Conservation (phyloP, 2,113 vertebrate genomes). For the Hippocampus zosterae region DNA sequence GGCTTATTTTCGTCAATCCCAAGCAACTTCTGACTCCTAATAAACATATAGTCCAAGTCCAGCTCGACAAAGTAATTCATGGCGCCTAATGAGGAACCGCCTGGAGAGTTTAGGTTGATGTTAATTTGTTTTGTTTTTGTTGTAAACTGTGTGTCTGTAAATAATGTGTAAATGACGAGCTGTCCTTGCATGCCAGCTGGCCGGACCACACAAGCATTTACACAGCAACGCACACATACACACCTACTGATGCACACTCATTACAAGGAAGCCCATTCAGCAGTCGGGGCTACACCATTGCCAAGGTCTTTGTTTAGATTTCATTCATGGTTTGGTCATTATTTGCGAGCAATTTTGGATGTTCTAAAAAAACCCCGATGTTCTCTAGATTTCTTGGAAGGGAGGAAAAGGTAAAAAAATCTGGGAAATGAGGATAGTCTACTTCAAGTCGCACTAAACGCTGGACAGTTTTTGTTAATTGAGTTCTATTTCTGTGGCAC, state of each 20-base stretch:
- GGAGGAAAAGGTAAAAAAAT: background rate
- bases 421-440: background rate
- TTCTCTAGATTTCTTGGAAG: slow-evolving; percentile 21
- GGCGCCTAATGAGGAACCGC: slow-evolving; percentile 45
- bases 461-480: background rate
- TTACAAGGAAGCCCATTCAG: slow-evolving; percentile 44
- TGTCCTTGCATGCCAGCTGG: slow-evolving; percentile 24
- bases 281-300: slow-evolving; percentile 19
- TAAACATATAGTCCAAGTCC: slow-evolving; percentile 16
- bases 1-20: slow-evolving; percentile 11
- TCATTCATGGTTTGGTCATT: slow-evolving; percentile 45
- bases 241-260: slow-evolving; percentile 25
- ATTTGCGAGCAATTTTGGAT: slow-evolving; percentile 33
- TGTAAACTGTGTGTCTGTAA: slow-evolving; percentile 56
- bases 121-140: slow-evolving; percentile 61
- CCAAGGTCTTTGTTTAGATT: slow-evolving; percentile 56
- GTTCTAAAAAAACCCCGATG: slow-evolving; percentile 9
- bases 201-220: slow-evolving; percentile 41
- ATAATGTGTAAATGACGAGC: slow-evolving; percentile 56
- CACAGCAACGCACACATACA: slow-evolving; percentile 23
- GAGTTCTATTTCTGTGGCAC: background rate
- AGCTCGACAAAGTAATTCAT: slow-evolving; percentile 17
- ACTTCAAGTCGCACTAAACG: background rate
- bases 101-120: slow-evolving; percentile 27
- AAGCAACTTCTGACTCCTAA: slow-evolving; percentile 28